Evolutionary conservation across 2,113 vertebrate genomes (phyloP).

Genomic region (Syngnathoides biaculeatus): DNA sequence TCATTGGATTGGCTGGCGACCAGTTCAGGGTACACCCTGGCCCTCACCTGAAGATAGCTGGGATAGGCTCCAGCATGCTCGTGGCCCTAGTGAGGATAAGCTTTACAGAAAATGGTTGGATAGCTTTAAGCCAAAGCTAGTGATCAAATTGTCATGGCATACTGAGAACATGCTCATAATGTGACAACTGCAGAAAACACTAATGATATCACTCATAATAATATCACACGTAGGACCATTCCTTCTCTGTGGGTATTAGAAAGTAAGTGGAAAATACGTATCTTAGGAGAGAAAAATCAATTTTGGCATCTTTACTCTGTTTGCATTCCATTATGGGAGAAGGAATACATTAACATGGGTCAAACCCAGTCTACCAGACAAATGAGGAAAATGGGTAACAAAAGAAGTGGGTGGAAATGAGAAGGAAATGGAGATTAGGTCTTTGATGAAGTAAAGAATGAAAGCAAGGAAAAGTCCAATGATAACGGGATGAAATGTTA

Average conservation of each 20-base stretch:
- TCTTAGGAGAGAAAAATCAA: conserved; percentile 33
- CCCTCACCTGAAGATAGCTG: too few species aligned
- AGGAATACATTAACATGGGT: conserved; percentile 51
- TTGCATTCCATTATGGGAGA: conserved; percentile 23
- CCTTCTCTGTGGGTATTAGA: conserved; percentile 24
- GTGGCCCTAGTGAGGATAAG: too few species aligned
- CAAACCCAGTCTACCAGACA: conserved; percentile 28
- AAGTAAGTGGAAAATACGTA: conserved; percentile 19
- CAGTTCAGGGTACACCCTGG: too few species aligned
- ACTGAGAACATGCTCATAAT: conserved; percentile 56
- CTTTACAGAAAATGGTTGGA: too few species aligned
- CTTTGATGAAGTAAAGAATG: conserved; percentile 15
- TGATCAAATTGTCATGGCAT: conserved; percentile 59
- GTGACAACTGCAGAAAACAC: conserved; percentile 33
- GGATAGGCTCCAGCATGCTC: too few species aligned
- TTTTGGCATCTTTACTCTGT: conserved; percentile 41
- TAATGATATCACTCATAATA: conserved; percentile 61
- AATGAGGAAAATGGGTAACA: conserved; percentile 1
- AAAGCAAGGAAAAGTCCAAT: conserved; percentile 13
- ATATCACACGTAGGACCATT: conserved; percentile 26
- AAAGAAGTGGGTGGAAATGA: conserved; percentile 24
- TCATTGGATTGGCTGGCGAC: too few species aligned
- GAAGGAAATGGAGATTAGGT: conserved; percentile 11
- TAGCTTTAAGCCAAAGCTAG: conserved; percentile 31
- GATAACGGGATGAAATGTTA: conserved; percentile 48